A percentile compares a stretch with the other conserved stretches of the same genome.
phyloP scores from a whole-genome alignment of 2,113 vertebrate genomes.

The Lasiurus borealis region DNA sequence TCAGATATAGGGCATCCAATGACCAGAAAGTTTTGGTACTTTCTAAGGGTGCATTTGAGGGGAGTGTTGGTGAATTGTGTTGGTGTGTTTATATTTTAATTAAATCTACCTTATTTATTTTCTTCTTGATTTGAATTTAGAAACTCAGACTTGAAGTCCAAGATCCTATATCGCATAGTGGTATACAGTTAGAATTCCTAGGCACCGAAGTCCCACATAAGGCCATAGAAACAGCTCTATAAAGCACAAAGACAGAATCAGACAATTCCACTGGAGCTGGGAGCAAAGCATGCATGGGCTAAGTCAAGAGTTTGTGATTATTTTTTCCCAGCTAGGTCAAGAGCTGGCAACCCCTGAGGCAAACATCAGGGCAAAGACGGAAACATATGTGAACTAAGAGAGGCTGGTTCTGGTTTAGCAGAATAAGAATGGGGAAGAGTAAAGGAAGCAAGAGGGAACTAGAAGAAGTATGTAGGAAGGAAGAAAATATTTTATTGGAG shows the following conservation, averaged over 20 bases:
- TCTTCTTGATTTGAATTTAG: not conserved
- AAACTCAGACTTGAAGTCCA: not conserved
- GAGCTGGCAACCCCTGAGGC: too few relatives aligned
- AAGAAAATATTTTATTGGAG: constrained; percentile 28
- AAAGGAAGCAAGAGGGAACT: not conserved
- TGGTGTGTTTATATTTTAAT: not conserved
- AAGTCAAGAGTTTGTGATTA: not conserved
- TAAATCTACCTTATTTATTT: not conserved
- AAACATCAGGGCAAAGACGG: not conserved
- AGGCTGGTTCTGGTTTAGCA: not conserved
- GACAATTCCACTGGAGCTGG: not conserved
- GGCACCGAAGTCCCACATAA: not conserved
- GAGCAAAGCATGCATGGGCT: not conserved
- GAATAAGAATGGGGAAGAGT: not conserved
- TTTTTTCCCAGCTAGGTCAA: not conserved
- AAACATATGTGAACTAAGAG: not conserved
- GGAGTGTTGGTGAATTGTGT: not conserved
- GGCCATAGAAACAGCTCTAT: not conserved
- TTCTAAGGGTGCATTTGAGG: not conserved
- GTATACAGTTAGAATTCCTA: not conserved
- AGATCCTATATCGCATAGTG: not conserved
- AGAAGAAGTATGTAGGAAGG: not conserved
- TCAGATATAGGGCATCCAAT: not conserved
- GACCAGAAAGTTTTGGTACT: not conserved
- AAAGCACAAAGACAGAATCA: not conserved